Base-by-base conservation (phyloP, 2,113 vertebrate genomes). In the Psilopogon haemacephalus region DNA sequence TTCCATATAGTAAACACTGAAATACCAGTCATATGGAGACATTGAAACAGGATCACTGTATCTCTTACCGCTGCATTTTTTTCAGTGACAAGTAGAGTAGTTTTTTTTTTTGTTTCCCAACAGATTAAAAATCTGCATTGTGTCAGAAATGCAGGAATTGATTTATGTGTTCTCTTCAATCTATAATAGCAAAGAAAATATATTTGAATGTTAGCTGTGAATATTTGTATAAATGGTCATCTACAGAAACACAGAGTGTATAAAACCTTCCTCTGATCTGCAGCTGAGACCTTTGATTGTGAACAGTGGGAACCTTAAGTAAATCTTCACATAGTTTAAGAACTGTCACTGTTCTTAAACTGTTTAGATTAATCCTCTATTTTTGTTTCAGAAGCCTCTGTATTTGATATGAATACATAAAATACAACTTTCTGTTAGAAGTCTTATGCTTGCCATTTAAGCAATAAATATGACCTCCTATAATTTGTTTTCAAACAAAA, bases 261-360 rank as follows among this genome's bases (percentile, higher is more conserved):
- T 74, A 60, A 94, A 96, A 83, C 82, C 56, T 60, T 93, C 46
- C 52, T 92, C 85, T 90, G 89, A 84, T 94, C 87, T 94, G 91
- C 87, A 96, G 94, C 94, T 94, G 93, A 95, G 91, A 92, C 91
- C 94, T 95, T 96, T 95, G 94, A 94, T 95, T 91, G 93, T 86
- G 72, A 95, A 91, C 96, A 95, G 89, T 94, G 72, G 91, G 95
- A 95, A 64, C 38, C 90, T 87, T 83, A 84, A 77, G 56, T 94
- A 91, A 94, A 94, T 84, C 93, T 93, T 89, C 60, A 71, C 23
- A 54, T 68, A 77, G 71, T 91, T 94, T 80, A 90, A 84, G 69
- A 93, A 85, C 54, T 85, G 46, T 86, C 82, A 81, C 35, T n/a
- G n/a, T n/a, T n/a, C n/a, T n/a, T n/a, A n/a, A n/a, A n/a, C n/a